Evolutionary conservation across 2,113 vertebrate genomes (phyloP).

Genomic region (western clawed frog (Xenopus tropicalis)): UCB_Xtro_10.0 CM004447.2:5892501-5893000

Average conservation of each 20-base stretch:
- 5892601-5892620: background rate
- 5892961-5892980: no score
- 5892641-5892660: no score
- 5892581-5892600: slow-evolving; percentile 57
- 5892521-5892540: slow-evolving; percentile 89
- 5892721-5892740: no score
- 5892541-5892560: slow-evolving; percentile 82
- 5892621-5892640: no score
- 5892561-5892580: slow-evolving; percentile 76
- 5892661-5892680: no score
- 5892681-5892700: no score
- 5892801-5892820: no score
- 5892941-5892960: background rate
- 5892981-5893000: background rate
- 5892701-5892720: no score
- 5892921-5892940: slow-evolving; percentile 63
- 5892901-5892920: slow-evolving; percentile 84
- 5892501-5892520: slow-evolving; percentile 77
- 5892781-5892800: no score
- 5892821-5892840: no score
- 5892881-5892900: slow-evolving; percentile 64
- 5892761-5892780: no score
- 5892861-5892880: slow-evolving; percentile 73
- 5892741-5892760: no score
- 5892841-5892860: slow-evolving; percentile 56